These are phyloP conservation scores for Poicephalus meyeri DNA, from an alignment of 2,113 vertebrate species.

Conservation along the genomic window DNA sequence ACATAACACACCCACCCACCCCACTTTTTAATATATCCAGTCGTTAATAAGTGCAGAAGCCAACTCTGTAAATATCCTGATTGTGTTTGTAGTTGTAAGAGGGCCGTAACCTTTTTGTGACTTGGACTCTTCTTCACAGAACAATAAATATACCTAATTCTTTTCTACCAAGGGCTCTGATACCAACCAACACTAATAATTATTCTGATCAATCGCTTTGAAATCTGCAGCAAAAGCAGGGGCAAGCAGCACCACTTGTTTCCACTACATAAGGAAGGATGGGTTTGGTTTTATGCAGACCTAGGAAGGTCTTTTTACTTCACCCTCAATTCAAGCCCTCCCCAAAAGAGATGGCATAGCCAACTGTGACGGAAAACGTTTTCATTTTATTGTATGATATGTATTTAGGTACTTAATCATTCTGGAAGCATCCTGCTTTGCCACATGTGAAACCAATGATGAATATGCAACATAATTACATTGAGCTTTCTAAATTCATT, in stretches of 20 bases:
- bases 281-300: background rate
- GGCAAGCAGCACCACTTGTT: background rate
- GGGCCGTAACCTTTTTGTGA: background rate
- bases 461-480: background rate
- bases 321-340: background rate
- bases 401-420: background rate
- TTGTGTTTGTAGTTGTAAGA: background rate
- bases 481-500: background rate
- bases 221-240: background rate
- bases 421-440: background rate
- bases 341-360: background rate
- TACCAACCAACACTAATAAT: background rate
- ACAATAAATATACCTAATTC: background rate
- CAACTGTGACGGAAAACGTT: background rate
- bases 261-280: background rate
- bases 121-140: background rate
- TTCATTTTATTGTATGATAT: background rate
- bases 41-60: background rate
- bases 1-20: rapidly evolving
- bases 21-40: too few species aligned
- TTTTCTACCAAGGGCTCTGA: background rate
- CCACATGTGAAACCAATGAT: background rate
- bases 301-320: background rate
- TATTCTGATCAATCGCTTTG: background rate
- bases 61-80: background rate